These are phyloP conservation scores for Biston betularia DNA, from an alignment of 2,888 invertebrate species.

Conservation along the genomic window DNA sequence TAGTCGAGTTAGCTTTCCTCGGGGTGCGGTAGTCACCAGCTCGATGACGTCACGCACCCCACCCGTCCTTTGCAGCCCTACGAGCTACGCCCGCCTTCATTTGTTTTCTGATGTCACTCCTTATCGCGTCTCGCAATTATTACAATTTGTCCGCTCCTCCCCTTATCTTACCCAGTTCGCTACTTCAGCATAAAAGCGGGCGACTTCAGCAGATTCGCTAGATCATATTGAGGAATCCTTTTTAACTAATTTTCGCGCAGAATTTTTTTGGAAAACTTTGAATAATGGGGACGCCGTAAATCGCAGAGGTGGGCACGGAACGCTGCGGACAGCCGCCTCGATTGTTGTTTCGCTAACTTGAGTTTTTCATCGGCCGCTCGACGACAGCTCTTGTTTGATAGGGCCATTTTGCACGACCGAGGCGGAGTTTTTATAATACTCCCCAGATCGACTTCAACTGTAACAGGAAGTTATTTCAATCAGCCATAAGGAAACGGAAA, in stretches of 20 bases:
- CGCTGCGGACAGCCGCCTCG: conserved; percentile 67
- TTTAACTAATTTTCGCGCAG: conserved; percentile 72
- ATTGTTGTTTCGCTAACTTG: conserved; percentile 76
- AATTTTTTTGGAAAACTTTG: conserved; percentile 75
- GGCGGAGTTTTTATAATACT: conserved; percentile 47
- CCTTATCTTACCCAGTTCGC: conserved; percentile 83
- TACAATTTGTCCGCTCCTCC: conserved; percentile 86
- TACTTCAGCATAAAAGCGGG: conserved; percentile 81
- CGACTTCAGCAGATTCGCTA: conserved; percentile 81
- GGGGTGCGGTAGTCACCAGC: conserved; percentile 57
- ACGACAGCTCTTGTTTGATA: conserved; percentile 67
- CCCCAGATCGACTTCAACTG: conserved; percentile 45
- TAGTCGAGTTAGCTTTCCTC: conserved; percentile 53
- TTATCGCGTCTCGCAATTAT: conserved; percentile 86
- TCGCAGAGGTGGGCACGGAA: conserved; percentile 73
- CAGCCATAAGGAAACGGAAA: conserved; percentile 48
- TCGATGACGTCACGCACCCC: conserved; percentile 72
- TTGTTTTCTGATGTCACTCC: conserved; percentile 86
- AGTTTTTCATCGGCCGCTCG: conserved; percentile 69
- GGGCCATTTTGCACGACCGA: conserved; percentile 59
- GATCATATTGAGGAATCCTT: conserved; percentile 77
- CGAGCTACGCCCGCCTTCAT: conserved; percentile 80
- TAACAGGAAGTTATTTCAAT: conserved; percentile 52
- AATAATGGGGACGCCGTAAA: conserved; percentile 78
- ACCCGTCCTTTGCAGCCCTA: conserved; percentile 48